These are phyloP conservation scores for Carettochelys insculpta DNA, from an alignment of 2,113 vertebrate genomes.

Conservation along the genomic window DNA sequence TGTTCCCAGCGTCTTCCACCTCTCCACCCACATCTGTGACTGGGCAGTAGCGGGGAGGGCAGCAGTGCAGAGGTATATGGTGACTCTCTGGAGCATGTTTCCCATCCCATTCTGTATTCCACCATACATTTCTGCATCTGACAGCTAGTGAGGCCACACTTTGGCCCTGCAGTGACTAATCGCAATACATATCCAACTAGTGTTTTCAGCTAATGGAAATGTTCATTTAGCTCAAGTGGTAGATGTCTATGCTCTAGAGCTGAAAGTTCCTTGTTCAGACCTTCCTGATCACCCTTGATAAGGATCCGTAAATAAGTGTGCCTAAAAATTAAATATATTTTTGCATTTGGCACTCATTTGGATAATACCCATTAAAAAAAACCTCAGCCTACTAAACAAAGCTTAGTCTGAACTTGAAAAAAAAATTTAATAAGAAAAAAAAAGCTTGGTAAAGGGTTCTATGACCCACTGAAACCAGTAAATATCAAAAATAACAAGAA, in stretches of 20 bases:
- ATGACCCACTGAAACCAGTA: slow-evolving; percentile 6
- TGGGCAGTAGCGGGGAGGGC: no score
- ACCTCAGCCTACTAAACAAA: neutral
- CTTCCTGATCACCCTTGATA: neutral
- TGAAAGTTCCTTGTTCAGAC: neutral
- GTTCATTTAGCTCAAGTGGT: neutral
- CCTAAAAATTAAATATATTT: neutral
- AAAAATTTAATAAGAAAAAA: no score
- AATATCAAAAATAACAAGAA: slow-evolving; percentile 37
- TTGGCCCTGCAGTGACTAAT: no score
- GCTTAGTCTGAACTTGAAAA: neutral
- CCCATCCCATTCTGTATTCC: no score
- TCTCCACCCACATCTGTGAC: no score
- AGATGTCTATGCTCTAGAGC: neutral
- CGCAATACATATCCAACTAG: neutral
- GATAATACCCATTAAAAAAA: neutral
- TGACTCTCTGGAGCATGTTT: no score
- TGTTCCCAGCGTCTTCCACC: no score
- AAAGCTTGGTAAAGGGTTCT: neutral
- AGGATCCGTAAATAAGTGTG: neutral
- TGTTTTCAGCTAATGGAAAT: neutral
- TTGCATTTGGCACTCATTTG: neutral
- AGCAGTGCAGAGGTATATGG: no score
- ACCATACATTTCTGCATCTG: no score
- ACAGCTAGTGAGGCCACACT: no score